A percentile compares a stretch with the other conserved stretches of the same genome.
Conservation (phyloP, 1,140 invertebrate genomes). For the Trissolcus basalis region DNA sequence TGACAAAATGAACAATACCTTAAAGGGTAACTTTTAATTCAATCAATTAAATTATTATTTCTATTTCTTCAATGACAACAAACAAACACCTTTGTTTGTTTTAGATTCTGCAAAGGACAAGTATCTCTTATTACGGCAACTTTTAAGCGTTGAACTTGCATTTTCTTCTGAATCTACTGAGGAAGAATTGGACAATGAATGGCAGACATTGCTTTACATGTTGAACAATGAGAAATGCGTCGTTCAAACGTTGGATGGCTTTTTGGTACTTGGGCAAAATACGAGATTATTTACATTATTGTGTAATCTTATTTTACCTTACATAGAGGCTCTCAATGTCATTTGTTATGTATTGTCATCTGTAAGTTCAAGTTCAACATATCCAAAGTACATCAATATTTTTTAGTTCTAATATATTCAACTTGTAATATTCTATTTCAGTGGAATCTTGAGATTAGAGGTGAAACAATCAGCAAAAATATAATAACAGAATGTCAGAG, state of each 20-base stretch:
- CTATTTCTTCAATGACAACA: conserved; percentile 29
- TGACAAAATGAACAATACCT: conserved; percentile 54
- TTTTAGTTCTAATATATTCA: too few species aligned
- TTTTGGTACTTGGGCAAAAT: conserved; percentile 68
- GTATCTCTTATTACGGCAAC: conserved; percentile 74
- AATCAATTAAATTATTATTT: background rate
- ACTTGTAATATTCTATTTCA: conserved; percentile 56
- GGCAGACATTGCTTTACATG: conserved; percentile 72
- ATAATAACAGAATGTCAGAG: conserved; percentile 68
- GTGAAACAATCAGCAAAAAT: conserved; percentile 54
- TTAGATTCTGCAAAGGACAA: conserved; percentile 72
- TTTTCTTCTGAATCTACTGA: conserved; percentile 65
- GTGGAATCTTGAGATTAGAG: conserved; percentile 63
- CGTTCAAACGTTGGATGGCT: conserved; percentile 41
- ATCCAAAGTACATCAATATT: background rate
- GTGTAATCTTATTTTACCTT: conserved; percentile 75
- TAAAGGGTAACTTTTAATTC: conserved; percentile 62
- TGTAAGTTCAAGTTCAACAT: conserved; percentile 62
- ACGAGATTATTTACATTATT: conserved; percentile 73
- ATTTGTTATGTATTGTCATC: conserved; percentile 69
- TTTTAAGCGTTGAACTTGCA: conserved; percentile 79
- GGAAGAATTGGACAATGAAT: conserved; percentile 74
- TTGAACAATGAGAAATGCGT: conserved; percentile 73
- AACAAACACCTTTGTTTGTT: conserved; percentile 58
- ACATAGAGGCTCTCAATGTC: conserved; percentile 72